Evolutionary conservation across 2,888 invertebrate genomes (phyloP).

Genomic region (Drosophila quinaria): DNA sequence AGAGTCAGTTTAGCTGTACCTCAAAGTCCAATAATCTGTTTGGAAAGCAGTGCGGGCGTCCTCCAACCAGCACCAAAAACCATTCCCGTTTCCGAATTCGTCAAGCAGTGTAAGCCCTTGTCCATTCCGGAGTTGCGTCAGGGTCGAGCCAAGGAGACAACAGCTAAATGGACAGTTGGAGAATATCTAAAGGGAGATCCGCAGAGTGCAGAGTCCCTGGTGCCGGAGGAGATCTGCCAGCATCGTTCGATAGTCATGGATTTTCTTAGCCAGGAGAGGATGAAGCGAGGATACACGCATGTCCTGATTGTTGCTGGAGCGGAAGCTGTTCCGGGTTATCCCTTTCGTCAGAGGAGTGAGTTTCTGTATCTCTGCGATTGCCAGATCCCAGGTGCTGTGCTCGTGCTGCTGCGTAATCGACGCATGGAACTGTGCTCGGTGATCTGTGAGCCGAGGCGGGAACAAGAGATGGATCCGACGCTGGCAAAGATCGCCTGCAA

Average conservation of each 20-base stretch:
- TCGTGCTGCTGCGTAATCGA: conserved; percentile 43
- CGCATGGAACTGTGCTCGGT: conserved; percentile 21
- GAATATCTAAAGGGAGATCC: conserved; percentile 34
- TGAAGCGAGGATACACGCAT: conserved; percentile 34
- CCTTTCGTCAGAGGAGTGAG: conserved; percentile 44
- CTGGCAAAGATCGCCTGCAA: conserved; percentile 18
- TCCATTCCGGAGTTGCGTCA: conserved; percentile 24
- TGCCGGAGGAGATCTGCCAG: conserved; percentile 17
- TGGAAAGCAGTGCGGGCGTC: background rate
- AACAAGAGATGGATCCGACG: conserved; percentile 7
- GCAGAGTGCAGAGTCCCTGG: background rate
- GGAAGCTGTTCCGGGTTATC: background rate
- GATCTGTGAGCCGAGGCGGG: conserved; percentile 36
- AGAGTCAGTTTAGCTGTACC: background rate
- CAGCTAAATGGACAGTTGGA: conserved; percentile 13
- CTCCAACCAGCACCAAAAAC: conserved; percentile 7
- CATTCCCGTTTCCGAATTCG: conserved; percentile 2
- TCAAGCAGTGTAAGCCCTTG: conserved; percentile 7
- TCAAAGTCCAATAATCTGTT: conserved; percentile 3
- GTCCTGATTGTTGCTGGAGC: conserved; percentile 50
- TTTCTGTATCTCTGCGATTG: conserved; percentile 65
- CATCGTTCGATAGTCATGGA: conserved; percentile 46
- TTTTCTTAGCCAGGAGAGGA: conserved; percentile 16
- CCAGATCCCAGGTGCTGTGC: conserved; percentile 38
- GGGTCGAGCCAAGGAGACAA: background rate